Evolutionary conservation across 2,113 vertebrate genomes (phyloP).

Genomic region (Brienomyrus longianalis): DNA sequence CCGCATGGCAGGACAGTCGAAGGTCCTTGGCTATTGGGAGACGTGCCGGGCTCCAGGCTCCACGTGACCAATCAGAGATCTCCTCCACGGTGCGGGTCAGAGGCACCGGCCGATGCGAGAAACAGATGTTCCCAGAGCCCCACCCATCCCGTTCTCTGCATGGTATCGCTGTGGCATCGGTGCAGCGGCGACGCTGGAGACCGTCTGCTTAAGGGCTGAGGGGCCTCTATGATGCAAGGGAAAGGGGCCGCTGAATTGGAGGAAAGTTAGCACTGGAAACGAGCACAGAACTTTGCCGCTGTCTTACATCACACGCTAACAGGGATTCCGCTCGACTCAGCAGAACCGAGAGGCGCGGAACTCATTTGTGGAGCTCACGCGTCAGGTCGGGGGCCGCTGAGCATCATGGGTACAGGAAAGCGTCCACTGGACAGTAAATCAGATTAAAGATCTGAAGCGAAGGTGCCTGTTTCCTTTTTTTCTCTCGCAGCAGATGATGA

Average conservation of each 20-base stretch:
- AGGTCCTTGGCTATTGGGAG: not conserved
- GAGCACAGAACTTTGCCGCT: not conserved
- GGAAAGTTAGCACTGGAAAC: not conserved
- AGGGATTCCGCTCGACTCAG: conserved; percentile 4
- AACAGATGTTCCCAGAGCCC: not conserved
- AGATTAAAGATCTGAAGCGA: not conserved
- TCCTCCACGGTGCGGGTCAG: not conserved
- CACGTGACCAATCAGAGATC: not conserved
- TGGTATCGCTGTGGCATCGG: not conserved
- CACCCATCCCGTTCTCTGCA: not conserved
- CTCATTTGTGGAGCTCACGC: not conserved
- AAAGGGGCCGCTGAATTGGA: not conserved
- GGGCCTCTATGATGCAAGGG: not conserved
- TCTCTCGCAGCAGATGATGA: not conserved
- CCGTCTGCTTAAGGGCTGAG: not conserved
- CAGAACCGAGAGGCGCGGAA: not conserved
- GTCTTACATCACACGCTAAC: not conserved
- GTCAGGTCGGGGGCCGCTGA: not conserved
- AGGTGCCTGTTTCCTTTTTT: not conserved
- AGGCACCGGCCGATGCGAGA: not conserved
- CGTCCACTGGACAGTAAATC: not conserved
- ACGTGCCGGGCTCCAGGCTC: not conserved
- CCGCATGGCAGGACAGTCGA: not conserved
- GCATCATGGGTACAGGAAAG: not conserved
- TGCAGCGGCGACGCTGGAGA: not conserved